Evolutionary conservation across 2,888 invertebrate species (phyloP).

Genomic region (Leucania comma): DNA sequence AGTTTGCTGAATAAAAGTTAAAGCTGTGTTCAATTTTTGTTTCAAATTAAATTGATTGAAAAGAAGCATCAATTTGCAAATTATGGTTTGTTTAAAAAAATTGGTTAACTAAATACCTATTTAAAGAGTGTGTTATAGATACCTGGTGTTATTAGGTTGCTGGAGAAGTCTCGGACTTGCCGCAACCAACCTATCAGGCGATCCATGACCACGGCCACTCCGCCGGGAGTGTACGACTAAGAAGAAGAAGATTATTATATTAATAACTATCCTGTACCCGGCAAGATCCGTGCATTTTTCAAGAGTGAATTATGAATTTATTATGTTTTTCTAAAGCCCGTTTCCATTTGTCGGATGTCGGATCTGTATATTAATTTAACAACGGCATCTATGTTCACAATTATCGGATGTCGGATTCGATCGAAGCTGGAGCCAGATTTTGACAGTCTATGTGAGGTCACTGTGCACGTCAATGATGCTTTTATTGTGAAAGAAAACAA

Average conservation of each 20-base stretch:
- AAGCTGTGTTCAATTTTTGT: slow-evolving; percentile 12
- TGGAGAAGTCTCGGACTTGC: neutral
- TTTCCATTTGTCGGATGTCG: too few species aligned
- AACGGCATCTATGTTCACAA: too few species aligned
- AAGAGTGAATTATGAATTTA: neutral
- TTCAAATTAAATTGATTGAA: neutral
- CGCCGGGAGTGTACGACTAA: slow-evolving; percentile 1
- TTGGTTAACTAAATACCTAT: neutral
- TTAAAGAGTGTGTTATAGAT: neutral
- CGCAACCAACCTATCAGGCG: neutral
- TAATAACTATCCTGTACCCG: neutral
- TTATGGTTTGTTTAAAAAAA: neutral
- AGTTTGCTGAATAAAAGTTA: neutral
- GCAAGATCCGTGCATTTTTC: neutral
- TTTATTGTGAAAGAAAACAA: too few species aligned
- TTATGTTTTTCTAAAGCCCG: too few species aligned
- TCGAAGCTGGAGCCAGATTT: too few species aligned
- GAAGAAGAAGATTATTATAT: slow-evolving; percentile 2
- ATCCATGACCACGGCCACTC: neutral
- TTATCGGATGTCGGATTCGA: too few species aligned
- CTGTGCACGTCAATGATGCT: too few species aligned
- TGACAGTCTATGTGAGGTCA: too few species aligned
- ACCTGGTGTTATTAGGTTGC: neutral
- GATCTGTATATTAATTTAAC: too few species aligned
- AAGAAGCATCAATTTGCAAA: neutral